Percentiles rank a stretch among this genome's conserved stretches.
Evolutionary conservation across 2,797 vertebrate species (phyloP).

Genomic region (Echeneis naucrates): DNA sequence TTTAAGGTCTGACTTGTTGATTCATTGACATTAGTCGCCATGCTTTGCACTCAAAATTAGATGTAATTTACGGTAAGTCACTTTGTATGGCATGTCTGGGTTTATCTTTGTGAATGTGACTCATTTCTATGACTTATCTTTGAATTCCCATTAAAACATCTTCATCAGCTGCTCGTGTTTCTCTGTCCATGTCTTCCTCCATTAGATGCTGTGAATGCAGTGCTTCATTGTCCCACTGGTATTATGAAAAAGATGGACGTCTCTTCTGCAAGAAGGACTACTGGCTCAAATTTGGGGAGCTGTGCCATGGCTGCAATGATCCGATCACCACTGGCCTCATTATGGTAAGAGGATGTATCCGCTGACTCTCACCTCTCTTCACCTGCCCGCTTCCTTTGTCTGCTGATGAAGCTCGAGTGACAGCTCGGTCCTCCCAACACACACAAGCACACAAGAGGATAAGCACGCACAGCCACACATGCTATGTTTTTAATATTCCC

Average conservation of each 20-base stretch:
- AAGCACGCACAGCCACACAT: slow-evolving; percentile 29
- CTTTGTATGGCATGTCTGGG: too few species aligned
- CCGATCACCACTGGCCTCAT: slow-evolving; percentile 96
- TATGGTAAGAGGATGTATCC: slow-evolving; percentile 89
- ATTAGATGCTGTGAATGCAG: slow-evolving; percentile 93
- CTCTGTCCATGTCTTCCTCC: neutral
- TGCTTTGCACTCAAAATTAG: neutral
- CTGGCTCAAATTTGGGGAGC: slow-evolving; percentile 93
- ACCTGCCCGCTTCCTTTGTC: slow-evolving; percentile 55
- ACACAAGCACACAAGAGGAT: neutral
- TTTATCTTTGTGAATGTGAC: too few species aligned
- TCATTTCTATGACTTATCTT: neutral
- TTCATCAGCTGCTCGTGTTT: neutral
- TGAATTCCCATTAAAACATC: neutral
- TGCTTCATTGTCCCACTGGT: slow-evolving; percentile 93
- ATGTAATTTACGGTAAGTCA: neutral
- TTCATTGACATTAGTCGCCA: neutral
- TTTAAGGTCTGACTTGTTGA: slow-evolving; percentile 8
- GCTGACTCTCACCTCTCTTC: slow-evolving; percentile 45
- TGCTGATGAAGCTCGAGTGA: slow-evolving; percentile 56
- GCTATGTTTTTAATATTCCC: too few species aligned
- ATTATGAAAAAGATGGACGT: slow-evolving; percentile 96
- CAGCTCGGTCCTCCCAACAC: too few species aligned
- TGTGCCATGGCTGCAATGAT: slow-evolving; percentile 96
- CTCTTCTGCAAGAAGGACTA: slow-evolving; percentile 99